These are phyloP conservation scores for Turritopsis dohrnii DNA, from an alignment of 30 jellyfish, hydroid and myxozoan species.

Conservation along the genomic window DNA sequence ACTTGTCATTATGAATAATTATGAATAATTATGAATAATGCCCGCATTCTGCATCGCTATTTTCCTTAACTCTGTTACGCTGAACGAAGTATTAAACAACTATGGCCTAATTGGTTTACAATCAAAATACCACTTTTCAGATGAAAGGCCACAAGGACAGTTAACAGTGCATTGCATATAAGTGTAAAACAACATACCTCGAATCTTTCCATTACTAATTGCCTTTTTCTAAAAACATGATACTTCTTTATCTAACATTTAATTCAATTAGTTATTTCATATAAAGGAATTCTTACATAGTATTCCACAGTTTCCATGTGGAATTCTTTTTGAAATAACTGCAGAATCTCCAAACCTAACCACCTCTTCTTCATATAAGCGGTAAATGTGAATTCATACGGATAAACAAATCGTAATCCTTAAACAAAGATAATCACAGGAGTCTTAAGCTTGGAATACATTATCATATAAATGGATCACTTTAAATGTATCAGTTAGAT, in stretches of 20 bases:
- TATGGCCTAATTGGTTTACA: no score
- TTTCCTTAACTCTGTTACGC: no score
- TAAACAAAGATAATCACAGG: background rate
- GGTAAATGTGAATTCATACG: slow-evolving; percentile 71
- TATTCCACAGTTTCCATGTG: slow-evolving; percentile 79
- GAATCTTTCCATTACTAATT: slow-evolving; percentile 65
- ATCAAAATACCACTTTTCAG: no score
- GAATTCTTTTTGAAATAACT: slow-evolving; percentile 71
- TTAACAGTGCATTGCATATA: no score
- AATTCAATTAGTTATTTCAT: background rate
- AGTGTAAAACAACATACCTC: slow-evolving; percentile 34
- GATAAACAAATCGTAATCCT: slow-evolving; percentile 73
- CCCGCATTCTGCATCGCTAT: no score
- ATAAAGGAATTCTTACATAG: slow-evolving; percentile 34
- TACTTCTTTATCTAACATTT: background rate
- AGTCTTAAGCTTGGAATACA: no score
- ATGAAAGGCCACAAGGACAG: no score
- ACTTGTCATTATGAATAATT: no score
- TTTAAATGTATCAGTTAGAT: no score
- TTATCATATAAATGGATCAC: no score
- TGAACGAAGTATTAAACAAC: no score
- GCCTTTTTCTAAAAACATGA: slow-evolving; percentile 47
- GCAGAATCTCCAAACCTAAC: slow-evolving; percentile 56
- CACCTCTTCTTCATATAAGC: slow-evolving; percentile 92
- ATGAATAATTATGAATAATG: no score